These are phyloP conservation scores for Dysdera silvatica DNA, from an alignment of 1,140 invertebrate genomes.

Conservation along the genomic window DNA sequence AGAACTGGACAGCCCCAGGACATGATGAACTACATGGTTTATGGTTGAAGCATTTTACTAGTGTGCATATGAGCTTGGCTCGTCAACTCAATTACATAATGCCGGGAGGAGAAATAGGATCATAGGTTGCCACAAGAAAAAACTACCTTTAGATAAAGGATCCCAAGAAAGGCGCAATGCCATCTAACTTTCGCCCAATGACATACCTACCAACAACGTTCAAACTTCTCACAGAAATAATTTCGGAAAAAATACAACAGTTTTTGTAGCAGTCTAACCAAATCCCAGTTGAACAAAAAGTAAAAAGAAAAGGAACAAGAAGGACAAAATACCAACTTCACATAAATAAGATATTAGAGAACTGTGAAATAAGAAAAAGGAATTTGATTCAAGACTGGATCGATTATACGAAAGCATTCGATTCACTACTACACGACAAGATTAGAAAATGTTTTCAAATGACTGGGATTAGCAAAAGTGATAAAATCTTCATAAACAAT, in stretches of 20 bases:
- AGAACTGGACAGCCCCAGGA: conserved; percentile 8
- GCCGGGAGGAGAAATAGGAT: neutral
- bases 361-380: no score
- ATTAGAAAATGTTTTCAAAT: neutral
- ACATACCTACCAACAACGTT: neutral
- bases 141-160: neutral
- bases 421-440: neutral
- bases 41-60: neutral
- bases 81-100: neutral
- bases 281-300: neutral
- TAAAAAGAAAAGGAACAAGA: neutral
- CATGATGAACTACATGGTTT: neutral
- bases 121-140: neutral
- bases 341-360: neutral
- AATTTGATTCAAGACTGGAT: neutral
- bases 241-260: neutral
- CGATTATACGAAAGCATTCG: neutral
- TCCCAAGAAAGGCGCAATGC: neutral
- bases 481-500: no score
- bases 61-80: neutral
- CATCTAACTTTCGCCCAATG: neutral
- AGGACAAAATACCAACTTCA: neutral
- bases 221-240: neutral
- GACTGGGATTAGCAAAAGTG: neutral
- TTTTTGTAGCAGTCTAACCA: neutral